These are phyloP conservation scores for Lasioglossum zephyrum DNA, from an alignment of 2,888 invertebrate genomes.

Conservation along the genomic window DNA sequence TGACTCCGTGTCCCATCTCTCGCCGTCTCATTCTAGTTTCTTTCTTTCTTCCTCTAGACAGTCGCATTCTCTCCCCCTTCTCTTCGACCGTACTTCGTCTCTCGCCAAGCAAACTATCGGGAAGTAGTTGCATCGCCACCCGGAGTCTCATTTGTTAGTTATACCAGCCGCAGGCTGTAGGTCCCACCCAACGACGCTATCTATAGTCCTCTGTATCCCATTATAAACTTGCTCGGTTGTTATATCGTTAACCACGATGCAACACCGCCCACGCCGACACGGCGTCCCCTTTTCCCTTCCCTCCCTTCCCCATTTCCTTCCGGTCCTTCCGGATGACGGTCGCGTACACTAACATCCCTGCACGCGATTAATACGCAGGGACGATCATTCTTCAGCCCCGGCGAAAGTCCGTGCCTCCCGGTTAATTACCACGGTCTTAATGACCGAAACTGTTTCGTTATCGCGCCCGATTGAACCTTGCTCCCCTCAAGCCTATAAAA, in stretches of 20 bases:
- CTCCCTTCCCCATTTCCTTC: neutral
- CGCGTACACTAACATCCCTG: neutral
- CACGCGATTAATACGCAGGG: constrained; percentile 32
- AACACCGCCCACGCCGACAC: constrained; percentile 26
- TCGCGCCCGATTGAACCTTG: neutral
- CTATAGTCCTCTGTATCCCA: constrained; percentile 49
- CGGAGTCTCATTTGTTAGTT: constrained; percentile 42
- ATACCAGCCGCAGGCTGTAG: constrained; percentile 21
- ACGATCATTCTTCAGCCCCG: constrained; percentile 20
- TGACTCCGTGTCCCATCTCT: neutral
- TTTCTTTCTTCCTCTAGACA: neutral
- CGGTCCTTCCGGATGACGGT: constrained; percentile 9
- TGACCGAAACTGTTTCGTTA: constrained; percentile 11
- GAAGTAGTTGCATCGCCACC: constrained; percentile 50
- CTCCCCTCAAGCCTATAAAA: neutral
- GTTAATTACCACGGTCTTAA: constrained; percentile 28
- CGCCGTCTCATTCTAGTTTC: neutral
- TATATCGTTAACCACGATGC: constrained; percentile 60
- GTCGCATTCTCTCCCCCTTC: neutral
- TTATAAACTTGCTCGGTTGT: constrained; percentile 61
- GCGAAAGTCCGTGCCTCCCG: neutral
- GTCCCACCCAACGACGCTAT: constrained; percentile 25
- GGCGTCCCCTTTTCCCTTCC: neutral
- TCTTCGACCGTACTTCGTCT: neutral
- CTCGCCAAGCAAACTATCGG: constrained; percentile 41